A percentile compares a stretch with the other conserved stretches of the same genome.
Conservation (phyloP, 2,888 invertebrate genomes). For the Oxyscelio sp. region DNA sequence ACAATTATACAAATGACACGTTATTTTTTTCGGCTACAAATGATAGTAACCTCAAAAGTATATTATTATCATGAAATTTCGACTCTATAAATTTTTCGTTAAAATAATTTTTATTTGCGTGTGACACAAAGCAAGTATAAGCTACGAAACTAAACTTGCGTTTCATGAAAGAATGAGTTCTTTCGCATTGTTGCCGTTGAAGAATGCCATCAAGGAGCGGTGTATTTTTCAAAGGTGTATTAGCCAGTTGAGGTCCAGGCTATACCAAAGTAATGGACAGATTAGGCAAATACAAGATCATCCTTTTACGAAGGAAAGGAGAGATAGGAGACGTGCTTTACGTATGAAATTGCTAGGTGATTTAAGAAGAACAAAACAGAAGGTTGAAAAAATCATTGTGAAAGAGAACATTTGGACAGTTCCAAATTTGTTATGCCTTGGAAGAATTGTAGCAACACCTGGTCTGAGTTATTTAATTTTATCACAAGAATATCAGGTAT, state of each 20-base stretch:
- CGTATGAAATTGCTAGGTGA: constrained; percentile 82
- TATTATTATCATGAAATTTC: constrained; percentile 49
- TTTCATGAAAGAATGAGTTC: constrained; percentile 61
- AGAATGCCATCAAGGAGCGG: constrained; percentile 72
- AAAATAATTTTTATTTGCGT: constrained; percentile 32
- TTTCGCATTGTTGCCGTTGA: constrained; percentile 56
- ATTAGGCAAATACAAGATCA: constrained; percentile 73
- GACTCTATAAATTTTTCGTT: constrained; percentile 44
- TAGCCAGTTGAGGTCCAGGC: constrained; percentile 78
- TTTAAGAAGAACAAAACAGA: constrained; percentile 89
- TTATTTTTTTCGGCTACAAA: too few relatives aligned
- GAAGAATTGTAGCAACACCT: constrained; percentile 95
- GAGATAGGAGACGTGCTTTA: constrained; percentile 79
- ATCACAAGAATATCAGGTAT: constrained; percentile 92
- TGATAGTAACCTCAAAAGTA: too few relatives aligned
- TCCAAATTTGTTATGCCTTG: constrained; percentile 96
- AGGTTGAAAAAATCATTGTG: constrained; percentile 93
- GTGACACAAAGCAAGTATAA: background rate
- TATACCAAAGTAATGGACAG: constrained; percentile 79
- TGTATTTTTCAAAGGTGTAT: constrained; percentile 81
- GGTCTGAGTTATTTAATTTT: constrained; percentile 96
- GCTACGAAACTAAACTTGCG: background rate
- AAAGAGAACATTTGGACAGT: constrained; percentile 97
- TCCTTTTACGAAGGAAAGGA: constrained; percentile 74
- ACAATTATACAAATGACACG: too few relatives aligned